Evolutionary conservation across 2,888 invertebrate species (phyloP).

Genomic region (Cheilosia scutellata): DNA sequence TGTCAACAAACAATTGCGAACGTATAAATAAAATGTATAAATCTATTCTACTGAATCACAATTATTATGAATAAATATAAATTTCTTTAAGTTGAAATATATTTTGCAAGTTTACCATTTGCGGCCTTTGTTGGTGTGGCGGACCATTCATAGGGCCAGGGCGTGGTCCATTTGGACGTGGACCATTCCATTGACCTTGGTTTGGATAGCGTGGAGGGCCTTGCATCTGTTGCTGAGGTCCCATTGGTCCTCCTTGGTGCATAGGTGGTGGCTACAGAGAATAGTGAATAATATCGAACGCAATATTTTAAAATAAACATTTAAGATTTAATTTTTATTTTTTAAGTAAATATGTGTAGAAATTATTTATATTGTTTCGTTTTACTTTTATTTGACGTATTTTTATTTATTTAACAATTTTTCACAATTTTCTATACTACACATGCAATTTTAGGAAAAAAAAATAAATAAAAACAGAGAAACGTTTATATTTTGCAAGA

Average conservation of each 20-base stretch:
- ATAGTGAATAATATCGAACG: conserved; percentile 72
- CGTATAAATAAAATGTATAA: not conserved
- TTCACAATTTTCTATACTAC: conserved; percentile 6
- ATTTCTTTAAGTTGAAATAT: conserved; percentile 40
- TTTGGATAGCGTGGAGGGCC: conserved; percentile 85
- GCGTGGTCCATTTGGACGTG: conserved; percentile 85
- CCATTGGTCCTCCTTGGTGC: conserved; percentile 86
- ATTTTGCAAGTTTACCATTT: conserved; percentile 84
- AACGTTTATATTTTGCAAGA: not conserved
- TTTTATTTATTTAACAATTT: conserved; percentile 20
- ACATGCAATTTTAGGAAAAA: conserved; percentile 17
- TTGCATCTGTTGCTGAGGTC: conserved; percentile 85
- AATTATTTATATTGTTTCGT: conserved; percentile 36
- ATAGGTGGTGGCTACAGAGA: conserved; percentile 83
- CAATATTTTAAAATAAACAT: conserved; percentile 63
- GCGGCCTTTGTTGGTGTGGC: conserved; percentile 86
- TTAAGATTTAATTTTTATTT: conserved; percentile 24
- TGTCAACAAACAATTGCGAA: no score
- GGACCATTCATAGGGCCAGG: conserved; percentile 85
- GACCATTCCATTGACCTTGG: conserved; percentile 84
- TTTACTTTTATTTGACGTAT: conserved; percentile 11
- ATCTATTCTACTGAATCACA: not conserved
- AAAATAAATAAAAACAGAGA: conserved; percentile 7
- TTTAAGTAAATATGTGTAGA: conserved; percentile 3
- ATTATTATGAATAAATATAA: conserved; percentile 8